Evolutionary conservation across 2,797 vertebrate genomes (phyloP), one percentile per base, ranked within the genome.

Genomic region (Amphiprion clarkii): DNA sequence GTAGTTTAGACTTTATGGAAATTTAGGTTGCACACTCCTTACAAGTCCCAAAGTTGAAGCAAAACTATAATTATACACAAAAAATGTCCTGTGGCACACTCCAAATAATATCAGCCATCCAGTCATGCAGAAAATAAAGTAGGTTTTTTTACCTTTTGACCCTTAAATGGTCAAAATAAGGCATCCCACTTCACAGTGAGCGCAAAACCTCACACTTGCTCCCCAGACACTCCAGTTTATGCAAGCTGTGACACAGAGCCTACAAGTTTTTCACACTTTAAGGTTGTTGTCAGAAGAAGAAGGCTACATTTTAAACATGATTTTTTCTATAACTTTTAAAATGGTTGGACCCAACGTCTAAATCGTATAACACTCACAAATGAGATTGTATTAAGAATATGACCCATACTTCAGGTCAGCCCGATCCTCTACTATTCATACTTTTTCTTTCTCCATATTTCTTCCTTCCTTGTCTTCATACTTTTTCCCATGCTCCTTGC

Each of bases 331-430:
- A 54, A 54, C n/a, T 40, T 63, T 65, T 55, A 2, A 70, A 67
- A 56, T 6, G n/a, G 27, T 63, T 42, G 5, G 49, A 62, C 27
- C 27, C 51, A 33, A 51, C 39, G 29, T 46, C 25, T 60, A 56
- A 55, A 55, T 27, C 71, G 23, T 65, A 13, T 29, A 46, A 61
- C 13, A 48, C 59, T 55, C 33, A 73, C 25, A 71, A 46, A 67
- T 8, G 33, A 27, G 27, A 67, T 44, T 64, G 51, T 33, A 57
- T 52, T 25, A 23, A 53, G 39, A 62, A 17, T 60, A 6, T 85
- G 78, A 85, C 54, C 78, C 59, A 68, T 73, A 74, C 17, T 44
- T 71, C 42, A 75, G 83, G 84, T 89, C 81, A 78, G 48, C n/a
- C 31, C 75, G 72, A 76, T 69, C 67, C 44, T 49, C 36, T 69